Base-by-base conservation (phyloP, 2,113 vertebrate species). In the Hyaena hyaena region DNA sequence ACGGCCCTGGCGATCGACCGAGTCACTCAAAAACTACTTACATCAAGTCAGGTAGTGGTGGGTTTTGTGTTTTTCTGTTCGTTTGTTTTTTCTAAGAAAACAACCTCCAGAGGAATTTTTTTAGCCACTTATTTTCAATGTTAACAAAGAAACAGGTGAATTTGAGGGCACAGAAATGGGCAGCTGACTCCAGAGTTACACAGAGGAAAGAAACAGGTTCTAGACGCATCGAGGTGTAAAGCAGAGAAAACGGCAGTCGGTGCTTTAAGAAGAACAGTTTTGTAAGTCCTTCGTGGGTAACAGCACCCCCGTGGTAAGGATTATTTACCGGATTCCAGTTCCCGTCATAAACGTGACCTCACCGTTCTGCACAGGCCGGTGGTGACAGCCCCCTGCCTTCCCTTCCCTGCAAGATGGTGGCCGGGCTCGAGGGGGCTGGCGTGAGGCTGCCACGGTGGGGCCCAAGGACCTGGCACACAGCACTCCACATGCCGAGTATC, bases 241-340 rank as follows among this genome's bases (percentile, higher is more conserved):
- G 2, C 1, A 0, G 16, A 19, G 45, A 21, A 35, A 66, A 9
- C 6, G 1, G 21, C 58, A 17, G 9, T 0, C n/a, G 2, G 63
- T 1, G 0, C 16, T 24, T 10, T 0, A 14, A 68, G 58, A 71
- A 48, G 76, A 65, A 9, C n/a, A 12, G 10, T 31, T 28, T 7
- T 43, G 0, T 2, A 1, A 8, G 69, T 24, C 33, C 43, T 19
- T 1, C 0, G n/a, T 4, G 48, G 68, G 24, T 16, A n/a, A 10
- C 14, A 5, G 15, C 63, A 8, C 0, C 2, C 11, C n/a, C 1
- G 0, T 35, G 0, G 31, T 4, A 16, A 1, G 0, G 7, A 17
- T 21, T 1, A 28, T 33, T 26, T 7, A 12, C 23, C 65, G 16
- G 4, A 2, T 6, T 14, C 50, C 35, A 26, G 61, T 0, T 31